These are phyloP conservation scores for Branchinecta sandiegonensis DNA, from an alignment of 2,888 invertebrate genomes.

Conservation along the genomic window DNA sequence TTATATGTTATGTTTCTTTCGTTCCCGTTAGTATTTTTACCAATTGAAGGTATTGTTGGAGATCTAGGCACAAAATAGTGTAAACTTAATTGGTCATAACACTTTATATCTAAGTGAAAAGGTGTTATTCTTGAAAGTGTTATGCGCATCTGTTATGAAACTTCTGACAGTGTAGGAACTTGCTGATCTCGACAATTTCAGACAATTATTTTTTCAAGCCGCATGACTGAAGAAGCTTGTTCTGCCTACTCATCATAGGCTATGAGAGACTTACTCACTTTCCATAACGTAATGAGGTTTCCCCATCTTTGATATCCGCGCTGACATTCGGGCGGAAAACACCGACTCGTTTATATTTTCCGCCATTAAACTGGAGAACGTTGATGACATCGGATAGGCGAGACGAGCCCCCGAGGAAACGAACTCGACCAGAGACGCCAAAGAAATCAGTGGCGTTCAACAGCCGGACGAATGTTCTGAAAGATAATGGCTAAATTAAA, in stretches of 20 bases:
- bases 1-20: no score
- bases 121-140: not conserved
- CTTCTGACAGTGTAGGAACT: no score
- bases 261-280: not conserved
- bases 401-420: slow-evolving; percentile 52
- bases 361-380: slow-evolving; percentile 34
- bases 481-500: slow-evolving; percentile 29
- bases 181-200: no score
- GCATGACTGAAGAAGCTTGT: no score
- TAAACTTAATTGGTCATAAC: no score
- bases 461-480: slow-evolving; percentile 45
- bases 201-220: no score
- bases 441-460: slow-evolving; percentile 51
- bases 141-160: no score
- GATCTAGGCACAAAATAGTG: no score
- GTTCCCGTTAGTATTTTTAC: no score
- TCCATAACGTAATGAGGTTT: slow-evolving; percentile 13
- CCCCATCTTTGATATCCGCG: not conserved
- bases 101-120: no score
- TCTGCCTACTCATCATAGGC: no score
- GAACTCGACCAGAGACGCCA: slow-evolving; percentile 57
- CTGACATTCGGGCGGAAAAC: slow-evolving; percentile 40
- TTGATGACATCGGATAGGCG: slow-evolving; percentile 36
- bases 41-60: no score
- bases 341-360: slow-evolving; percentile 39